A percentile compares a stretch with the other conserved stretches of the same genome.
Evolutionary conservation across 2,797 vertebrate species (phyloP).

Genomic region (Thripadectes ignobilis): DNA sequence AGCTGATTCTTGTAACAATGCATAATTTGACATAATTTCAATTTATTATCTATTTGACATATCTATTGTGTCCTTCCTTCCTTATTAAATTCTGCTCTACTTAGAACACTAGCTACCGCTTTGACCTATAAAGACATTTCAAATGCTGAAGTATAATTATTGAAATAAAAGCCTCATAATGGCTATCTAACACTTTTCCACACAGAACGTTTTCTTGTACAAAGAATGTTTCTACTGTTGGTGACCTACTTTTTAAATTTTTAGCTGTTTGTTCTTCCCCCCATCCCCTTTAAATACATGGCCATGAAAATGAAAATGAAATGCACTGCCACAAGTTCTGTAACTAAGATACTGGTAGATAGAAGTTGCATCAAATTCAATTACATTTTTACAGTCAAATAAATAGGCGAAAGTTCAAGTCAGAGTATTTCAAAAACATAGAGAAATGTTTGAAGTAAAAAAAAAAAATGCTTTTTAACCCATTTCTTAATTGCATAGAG

Average conservation of each 20-base stretch:
- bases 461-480: background rate
- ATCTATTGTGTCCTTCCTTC: conserved; percentile 27
- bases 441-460: background rate
- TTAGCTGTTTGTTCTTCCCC: background rate
- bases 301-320: conserved; percentile 16
- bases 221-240: background rate
- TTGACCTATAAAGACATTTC: conserved; percentile 74
- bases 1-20: background rate
- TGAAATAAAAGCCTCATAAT: conserved; percentile 74
- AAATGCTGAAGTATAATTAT: conserved; percentile 74
- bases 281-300: conserved; percentile 12
- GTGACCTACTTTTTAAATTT: background rate
- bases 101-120: conserved; percentile 62
- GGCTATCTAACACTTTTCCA: conserved; percentile 63
- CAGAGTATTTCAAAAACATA: background rate
- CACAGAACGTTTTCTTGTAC: conserved; percentile 42
- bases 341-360: background rate
- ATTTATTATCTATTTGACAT: conserved; percentile 32
- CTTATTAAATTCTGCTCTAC: conserved; percentile 66
- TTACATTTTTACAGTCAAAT: background rate
- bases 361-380: background rate
- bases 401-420: background rate
- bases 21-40: conserved; percentile 35
- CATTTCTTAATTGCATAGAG: background rate
- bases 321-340: conserved; percentile 8